phyloP scores from a whole-genome alignment of 1,140 invertebrate species.

The Trichonephila inaurata region DNA sequence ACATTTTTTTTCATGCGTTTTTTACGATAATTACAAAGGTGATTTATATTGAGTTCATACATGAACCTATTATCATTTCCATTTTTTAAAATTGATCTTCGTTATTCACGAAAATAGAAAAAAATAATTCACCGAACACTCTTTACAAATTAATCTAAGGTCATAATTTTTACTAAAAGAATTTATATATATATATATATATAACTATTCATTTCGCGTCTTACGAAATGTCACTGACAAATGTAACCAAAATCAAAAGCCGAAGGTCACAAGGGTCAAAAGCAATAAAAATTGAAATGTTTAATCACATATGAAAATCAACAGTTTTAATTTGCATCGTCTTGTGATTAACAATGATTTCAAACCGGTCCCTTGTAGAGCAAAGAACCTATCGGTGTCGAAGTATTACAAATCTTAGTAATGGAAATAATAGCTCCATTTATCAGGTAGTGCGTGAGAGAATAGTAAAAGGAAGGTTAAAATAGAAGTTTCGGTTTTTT shows the following conservation, averaged over 20 bases:
- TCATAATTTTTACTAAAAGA: not conserved
- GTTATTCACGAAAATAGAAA: too few relatives aligned
- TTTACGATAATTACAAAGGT: too few relatives aligned
- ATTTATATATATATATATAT: too few relatives aligned
- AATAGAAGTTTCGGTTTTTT: slow-evolving; percentile 46
- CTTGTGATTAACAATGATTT: slow-evolving; percentile 27
- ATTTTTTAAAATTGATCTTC: too few relatives aligned
- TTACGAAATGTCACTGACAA: not conserved
- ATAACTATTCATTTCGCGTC: not conserved
- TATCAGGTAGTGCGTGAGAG: slow-evolving; percentile 65
- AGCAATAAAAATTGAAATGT: slow-evolving; percentile 25
- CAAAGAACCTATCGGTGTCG: slow-evolving; percentile 46
- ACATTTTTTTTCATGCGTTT: too few relatives aligned
- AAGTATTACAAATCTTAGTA: slow-evolving; percentile 72
- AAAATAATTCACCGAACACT: too few relatives aligned
- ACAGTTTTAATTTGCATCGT: slow-evolving; percentile 55
- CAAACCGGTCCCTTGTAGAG: slow-evolving; percentile 55
- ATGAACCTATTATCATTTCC: too few relatives aligned
- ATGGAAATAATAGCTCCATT: slow-evolving; percentile 74
- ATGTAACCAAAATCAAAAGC: too few relatives aligned
- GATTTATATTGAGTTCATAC: too few relatives aligned
- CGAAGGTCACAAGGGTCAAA: not conserved
- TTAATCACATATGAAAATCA: not conserved
- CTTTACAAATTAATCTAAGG: too few relatives aligned
- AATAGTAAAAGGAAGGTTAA: slow-evolving; percentile 40